A percentile compares a stretch with the other conserved stretches of the same genome.
Evolutionary conservation across 2,797 vertebrate species (phyloP).

Genomic region (Tarsius wallacei): DNA sequence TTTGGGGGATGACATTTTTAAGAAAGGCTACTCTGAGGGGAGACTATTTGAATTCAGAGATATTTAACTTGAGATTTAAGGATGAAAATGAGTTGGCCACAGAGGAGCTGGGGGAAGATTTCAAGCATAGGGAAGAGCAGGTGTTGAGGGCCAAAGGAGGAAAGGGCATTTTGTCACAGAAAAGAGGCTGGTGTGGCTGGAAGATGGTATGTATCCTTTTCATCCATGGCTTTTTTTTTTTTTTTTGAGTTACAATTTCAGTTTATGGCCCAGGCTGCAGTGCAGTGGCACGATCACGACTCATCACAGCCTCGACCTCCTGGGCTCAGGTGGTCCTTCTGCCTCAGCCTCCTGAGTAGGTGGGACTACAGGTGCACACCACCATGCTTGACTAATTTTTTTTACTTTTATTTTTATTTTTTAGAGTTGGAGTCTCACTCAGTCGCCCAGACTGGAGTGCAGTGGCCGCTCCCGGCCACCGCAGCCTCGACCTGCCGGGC

Average conservation of each 20-base stretch:
- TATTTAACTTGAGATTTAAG: not conserved
- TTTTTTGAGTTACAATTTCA: not conserved
- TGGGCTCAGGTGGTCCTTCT: too few species aligned
- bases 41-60: not conserved
- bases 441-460: too few species aligned
- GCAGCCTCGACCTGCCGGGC: too few species aligned
- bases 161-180: conserved; percentile 1
- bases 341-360: too few species aligned
- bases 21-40: not conserved
- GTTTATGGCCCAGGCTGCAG: too few species aligned
- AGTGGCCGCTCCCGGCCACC: too few species aligned
- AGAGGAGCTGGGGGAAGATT: not conserved
- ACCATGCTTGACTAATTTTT: too few species aligned
- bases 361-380: too few species aligned
- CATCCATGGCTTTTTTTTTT: not conserved
- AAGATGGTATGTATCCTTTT: not conserved
- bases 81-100: not conserved
- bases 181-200: not conserved
- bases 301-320: too few species aligned
- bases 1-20: not conserved
- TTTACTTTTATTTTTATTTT: too few species aligned
- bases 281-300: too few species aligned
- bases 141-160: not conserved
- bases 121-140: not conserved
- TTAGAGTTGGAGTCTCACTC: too few species aligned